phyloP scores from a whole-genome alignment of 2,797 vertebrate species.

The Psittacula derbiana region DNA sequence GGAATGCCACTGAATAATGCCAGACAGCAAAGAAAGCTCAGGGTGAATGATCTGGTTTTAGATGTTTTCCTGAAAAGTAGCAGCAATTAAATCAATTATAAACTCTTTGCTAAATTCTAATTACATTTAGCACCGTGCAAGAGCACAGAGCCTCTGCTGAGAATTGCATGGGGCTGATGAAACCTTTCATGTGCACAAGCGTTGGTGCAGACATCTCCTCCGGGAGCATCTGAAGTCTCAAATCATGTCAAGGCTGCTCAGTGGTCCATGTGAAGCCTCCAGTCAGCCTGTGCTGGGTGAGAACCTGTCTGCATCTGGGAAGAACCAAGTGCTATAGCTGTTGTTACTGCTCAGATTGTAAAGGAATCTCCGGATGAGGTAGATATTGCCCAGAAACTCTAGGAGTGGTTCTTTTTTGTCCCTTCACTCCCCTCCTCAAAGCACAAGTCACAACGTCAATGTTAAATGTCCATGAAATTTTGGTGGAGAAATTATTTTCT shows the following conservation, averaged over 20 bases:
- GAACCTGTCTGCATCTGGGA: background rate
- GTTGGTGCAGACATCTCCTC: background rate
- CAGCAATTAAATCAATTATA: slow-evolving; percentile 11
- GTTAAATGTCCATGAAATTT: background rate
- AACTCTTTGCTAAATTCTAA: slow-evolving; percentile 5
- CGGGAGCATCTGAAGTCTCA: background rate
- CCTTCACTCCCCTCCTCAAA: background rate
- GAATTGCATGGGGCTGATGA: background rate
- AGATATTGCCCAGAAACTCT: background rate
- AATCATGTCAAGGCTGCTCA: background rate
- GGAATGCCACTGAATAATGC: background rate
- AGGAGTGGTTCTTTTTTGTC: background rate
- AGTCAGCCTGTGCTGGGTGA: background rate
- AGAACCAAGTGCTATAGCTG: background rate
- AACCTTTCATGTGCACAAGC: background rate
- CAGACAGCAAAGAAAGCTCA: background rate
- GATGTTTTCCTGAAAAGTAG: background rate
- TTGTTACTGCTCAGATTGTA: background rate
- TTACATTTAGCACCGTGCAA: background rate
- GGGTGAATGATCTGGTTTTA: background rate
- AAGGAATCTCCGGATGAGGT: background rate
- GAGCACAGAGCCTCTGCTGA: background rate
- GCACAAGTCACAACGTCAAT: background rate
- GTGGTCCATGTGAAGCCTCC: background rate
- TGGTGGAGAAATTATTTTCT: background rate